Conservation (phyloP, 2,888 invertebrate species). For the Philopedon plagiatum region DNA sequence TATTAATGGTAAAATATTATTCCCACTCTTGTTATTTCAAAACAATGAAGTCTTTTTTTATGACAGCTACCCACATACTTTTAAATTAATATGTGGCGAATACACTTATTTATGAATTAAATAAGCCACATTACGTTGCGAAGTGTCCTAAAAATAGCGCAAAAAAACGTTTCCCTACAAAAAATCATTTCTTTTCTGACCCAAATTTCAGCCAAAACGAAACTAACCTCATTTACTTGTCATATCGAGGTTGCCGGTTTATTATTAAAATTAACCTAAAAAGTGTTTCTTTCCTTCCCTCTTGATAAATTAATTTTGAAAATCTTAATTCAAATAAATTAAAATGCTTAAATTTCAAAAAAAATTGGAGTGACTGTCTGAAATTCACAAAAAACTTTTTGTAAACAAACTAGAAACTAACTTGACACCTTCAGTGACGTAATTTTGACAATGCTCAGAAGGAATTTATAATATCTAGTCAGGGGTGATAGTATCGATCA, state of each 20-base stretch:
- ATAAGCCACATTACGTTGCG: slow-evolving; percentile 35
- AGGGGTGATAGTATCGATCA: neutral
- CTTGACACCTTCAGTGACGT: slow-evolving; percentile 6
- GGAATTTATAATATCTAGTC: neutral
- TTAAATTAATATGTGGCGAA: slow-evolving; percentile 20
- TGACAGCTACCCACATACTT: slow-evolving; percentile 35
- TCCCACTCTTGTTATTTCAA: slow-evolving; percentile 19
- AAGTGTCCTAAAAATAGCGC: slow-evolving; percentile 42
- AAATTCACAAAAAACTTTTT: slow-evolving; percentile 6
- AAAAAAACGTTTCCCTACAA: slow-evolving; percentile 30
- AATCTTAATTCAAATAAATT: neutral
- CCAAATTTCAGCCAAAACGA: slow-evolving; percentile 44
- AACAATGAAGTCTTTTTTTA: slow-evolving; percentile 25
- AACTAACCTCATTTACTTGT: slow-evolving; percentile 44
- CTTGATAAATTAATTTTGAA: neutral
- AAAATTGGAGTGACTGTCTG: neutral
- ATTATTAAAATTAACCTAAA: neutral
- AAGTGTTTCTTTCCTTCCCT: neutral
- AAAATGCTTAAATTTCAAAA: neutral
- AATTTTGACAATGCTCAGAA: neutral
- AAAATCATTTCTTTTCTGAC: slow-evolving; percentile 49
- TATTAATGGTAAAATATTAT: neutral
- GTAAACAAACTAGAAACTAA: slow-evolving; percentile 19
- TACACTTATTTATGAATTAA: slow-evolving; percentile 29
- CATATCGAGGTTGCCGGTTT: slow-evolving; percentile 33